phyloP scores from a whole-genome alignment of 2,888 invertebrate species.

The Drosophila acutilabella region DNA sequence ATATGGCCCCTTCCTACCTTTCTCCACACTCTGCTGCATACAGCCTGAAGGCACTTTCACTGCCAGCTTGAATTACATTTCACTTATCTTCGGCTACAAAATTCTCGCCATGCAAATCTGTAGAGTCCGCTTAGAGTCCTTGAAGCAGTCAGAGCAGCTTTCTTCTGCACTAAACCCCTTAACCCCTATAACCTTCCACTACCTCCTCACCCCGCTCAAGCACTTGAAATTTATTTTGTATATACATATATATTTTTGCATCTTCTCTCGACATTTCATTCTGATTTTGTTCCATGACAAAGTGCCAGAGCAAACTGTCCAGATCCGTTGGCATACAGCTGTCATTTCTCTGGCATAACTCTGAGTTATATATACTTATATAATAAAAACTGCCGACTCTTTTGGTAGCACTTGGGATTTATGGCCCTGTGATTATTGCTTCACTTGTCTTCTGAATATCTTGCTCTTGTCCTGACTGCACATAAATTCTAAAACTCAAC shows the following conservation, averaged over 20 bases:
- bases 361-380: constrained; percentile 51
- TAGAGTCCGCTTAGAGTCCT: constrained; percentile 62
- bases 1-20: neutral
- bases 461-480: constrained; percentile 6
- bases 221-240: constrained; percentile 32
- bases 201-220: constrained; percentile 25
- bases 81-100: constrained; percentile 59
- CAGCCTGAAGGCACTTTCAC: constrained; percentile 62
- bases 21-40: constrained; percentile 17
- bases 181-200: neutral
- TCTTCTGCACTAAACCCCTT: neutral
- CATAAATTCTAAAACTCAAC: constrained; percentile 48
- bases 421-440: constrained; percentile 74
- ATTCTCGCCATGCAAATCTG: constrained; percentile 61
- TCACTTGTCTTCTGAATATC: constrained; percentile 68
- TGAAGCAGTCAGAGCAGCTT: constrained; percentile 48
- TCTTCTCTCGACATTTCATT: constrained; percentile 45
- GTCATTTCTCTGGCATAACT: constrained; percentile 68
- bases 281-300: constrained; percentile 69
- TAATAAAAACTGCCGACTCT: constrained; percentile 66
- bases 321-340: constrained; percentile 59
- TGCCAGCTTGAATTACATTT: constrained; percentile 60
- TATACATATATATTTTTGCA: constrained; percentile 60
- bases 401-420: constrained; percentile 62
- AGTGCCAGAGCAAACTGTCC: constrained; percentile 62